A percentile compares a stretch with the other conserved stretches of the same genome.
Conservation (phyloP, 2,888 invertebrate genomes). For the Pegoplata infirma region DNA sequence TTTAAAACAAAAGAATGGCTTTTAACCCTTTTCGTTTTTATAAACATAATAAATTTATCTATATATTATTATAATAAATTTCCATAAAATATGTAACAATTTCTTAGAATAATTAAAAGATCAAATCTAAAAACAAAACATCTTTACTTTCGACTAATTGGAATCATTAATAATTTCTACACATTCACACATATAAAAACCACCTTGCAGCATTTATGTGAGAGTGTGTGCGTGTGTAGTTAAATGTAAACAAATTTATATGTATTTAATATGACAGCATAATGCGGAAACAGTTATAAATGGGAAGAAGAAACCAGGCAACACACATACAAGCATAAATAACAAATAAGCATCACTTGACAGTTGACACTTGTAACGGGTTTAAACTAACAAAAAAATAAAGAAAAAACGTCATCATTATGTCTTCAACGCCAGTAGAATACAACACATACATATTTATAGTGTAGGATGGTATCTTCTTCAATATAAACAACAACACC, state of each 20-base stretch:
- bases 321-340: constrained; percentile 9
- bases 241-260: constrained; percentile 20
- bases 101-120: not conserved
- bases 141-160: constrained; percentile 16
- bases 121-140: constrained; percentile 14
- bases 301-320: not conserved
- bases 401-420: constrained; percentile 33
- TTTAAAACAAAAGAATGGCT: no score
- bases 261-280: constrained; percentile 7
- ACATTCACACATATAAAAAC: not conserved
- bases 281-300: not conserved
- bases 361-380: constrained; percentile 40
- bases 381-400: constrained; percentile 14
- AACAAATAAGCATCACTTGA: constrained; percentile 36
- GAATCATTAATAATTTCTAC: not conserved
- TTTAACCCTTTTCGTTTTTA: no score
- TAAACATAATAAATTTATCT: no score
- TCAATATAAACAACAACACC: not conserved
- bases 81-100: not conserved
- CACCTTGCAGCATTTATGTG: not conserved
- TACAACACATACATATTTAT: not conserved
- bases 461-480: not conserved
- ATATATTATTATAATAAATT: no score
- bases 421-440: constrained; percentile 9
- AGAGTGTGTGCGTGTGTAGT: not conserved